Evolutionary conservation across 2,113 vertebrate species (phyloP).

Genomic region (Carlito syrichta): DNA sequence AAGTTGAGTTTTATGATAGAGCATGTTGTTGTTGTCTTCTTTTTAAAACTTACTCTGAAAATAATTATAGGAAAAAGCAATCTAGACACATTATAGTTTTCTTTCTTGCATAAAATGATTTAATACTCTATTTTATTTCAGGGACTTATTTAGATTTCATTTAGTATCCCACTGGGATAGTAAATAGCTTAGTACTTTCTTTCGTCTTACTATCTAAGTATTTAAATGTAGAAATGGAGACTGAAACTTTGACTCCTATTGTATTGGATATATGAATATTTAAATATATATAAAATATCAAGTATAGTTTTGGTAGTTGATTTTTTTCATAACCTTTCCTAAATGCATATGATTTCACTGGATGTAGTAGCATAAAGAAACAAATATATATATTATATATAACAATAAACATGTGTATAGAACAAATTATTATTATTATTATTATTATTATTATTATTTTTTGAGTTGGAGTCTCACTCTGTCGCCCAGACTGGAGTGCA

Average conservation of each 20-base stretch:
- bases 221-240: conserved; percentile 41
- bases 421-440: too few relatives aligned
- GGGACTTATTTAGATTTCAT: conserved; percentile 47
- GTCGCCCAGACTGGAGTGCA: too few relatives aligned
- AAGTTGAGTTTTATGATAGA: conserved; percentile 1
- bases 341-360: too few relatives aligned
- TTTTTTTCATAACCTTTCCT: too few relatives aligned
- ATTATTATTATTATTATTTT: too few relatives aligned
- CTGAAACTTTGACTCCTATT: neutral
- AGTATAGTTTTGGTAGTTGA: too few relatives aligned
- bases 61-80: conserved; percentile 56
- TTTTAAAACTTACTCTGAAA: conserved; percentile 44
- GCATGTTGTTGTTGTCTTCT: neutral
- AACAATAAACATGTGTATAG: neutral
- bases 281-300: neutral
- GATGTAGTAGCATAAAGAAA: too few relatives aligned
- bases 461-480: too few relatives aligned
- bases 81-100: neutral
- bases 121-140: conserved; percentile 35
- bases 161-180: conserved; percentile 30
- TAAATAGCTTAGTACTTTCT: conserved; percentile 35
- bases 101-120: conserved; percentile 43
- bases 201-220: conserved; percentile 8
- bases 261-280: neutral
- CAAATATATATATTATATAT: neutral